Evolutionary conservation across 1,140 invertebrate species (phyloP), one percentile per base, ranked within the genome.

Genomic region (Hycleus cichorii): DNA sequence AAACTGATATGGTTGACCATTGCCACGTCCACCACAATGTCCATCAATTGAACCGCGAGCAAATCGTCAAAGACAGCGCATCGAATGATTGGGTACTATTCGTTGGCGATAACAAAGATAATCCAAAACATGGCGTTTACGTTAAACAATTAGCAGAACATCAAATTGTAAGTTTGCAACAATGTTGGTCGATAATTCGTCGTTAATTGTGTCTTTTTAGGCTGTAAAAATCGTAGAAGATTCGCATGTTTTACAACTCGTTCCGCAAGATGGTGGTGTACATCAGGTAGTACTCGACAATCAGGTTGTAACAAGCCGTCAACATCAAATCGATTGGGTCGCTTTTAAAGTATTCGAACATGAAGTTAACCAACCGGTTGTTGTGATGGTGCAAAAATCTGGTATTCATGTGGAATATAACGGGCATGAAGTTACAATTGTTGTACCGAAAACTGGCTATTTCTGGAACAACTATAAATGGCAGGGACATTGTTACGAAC

Each of bases 51-150:
- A 45, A 49, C 10, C 25, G 46, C 24, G 40, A 62, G 9, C 9
- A 51, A 9, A 12, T 55, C 39, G 25, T 45, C 18, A 32, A 46
- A 39, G 32, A 32, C 7, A 5, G 27, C 1, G 45, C 62, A 38
- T 43, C 59, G 5, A 49, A 47, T 2, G 60, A 66, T 1, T 66
- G 64, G 64, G 64, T 58, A 9, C 27, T 66, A 43, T 62, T 47
- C 39, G 25, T 57, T 8, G 64, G 63, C 25, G 53, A 64, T 32
- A 46, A 25, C 39, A 57, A 39, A 38, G 60, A 46, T 18, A 55
- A 48, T 47, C 47, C 46, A 40, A 50, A 62, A 32, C 54, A 58
- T 18, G 63, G 40, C 8, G 47, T 66, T 11, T 66, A 47, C 32
- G 39, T 58, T 11, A 66, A 64, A 54, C 55, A 52, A 7, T 39